Base-by-base conservation (phyloP, 2,113 vertebrate genomes). In the Leucopternis melanops region DNA sequence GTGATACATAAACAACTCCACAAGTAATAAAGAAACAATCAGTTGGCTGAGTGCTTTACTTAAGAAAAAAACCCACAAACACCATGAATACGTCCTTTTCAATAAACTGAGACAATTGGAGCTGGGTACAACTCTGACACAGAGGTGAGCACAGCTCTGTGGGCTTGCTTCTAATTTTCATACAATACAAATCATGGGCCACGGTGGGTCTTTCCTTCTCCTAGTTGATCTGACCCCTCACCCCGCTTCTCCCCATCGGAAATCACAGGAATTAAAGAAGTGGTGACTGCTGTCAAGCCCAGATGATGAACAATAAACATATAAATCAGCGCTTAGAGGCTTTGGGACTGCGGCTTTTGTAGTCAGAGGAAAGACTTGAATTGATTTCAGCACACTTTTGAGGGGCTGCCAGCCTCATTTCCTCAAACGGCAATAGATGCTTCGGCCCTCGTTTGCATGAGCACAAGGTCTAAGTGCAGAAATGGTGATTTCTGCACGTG, bases 121-220 rank as follows among this genome's bases (percentile, higher is more conserved):
- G 34, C 52, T 38, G 42, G 25, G 34, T 47, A 13, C 47, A 87
- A 2, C 57, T 63, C 50, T 74, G 86, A 66, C 74, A 58, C 52
- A 50, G 58, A 73, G 61, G 36, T 3, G 5, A 94, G 22, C 38
- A 13, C 42, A 88, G 16, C 22, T 31, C 47, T 19, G 7, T 36
- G n/a, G 66, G 5, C 21, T 80, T 49, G 23, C 34, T 89, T 86
- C 59, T 63, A 8, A 74, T 78, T 81, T 95, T 74, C 11, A 15
- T 23, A 0, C 0, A 0, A 5, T 27, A 22, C 0, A 0, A 92
- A 61, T 34, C 5, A 3, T 44, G 50, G 26, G 21, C 16, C 50
- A 31, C 0, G 0, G 32, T 11, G 40, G 13, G 25, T 42, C 36
- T 74, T 69, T 83, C 25, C 36, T 82, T 55, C 19, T 34, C 11